Base-by-base conservation (phyloP, 1,140 invertebrate genomes). In the Anoplophora glabripennis region DNA sequence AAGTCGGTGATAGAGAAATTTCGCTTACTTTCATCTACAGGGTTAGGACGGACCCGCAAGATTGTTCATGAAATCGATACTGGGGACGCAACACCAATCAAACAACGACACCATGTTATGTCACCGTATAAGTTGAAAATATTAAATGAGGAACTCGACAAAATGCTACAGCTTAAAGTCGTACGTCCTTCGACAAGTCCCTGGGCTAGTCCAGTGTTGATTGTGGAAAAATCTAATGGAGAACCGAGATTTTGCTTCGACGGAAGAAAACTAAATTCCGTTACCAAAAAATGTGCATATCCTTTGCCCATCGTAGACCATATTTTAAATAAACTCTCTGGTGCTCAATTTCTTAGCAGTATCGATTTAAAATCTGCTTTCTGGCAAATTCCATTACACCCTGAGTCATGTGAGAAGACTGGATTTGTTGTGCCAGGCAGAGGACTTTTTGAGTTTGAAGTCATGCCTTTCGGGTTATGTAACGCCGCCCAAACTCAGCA, bases 401-500 rank as follows among this genome's bases (percentile, higher is more conserved):
- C 47, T n/a, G 14, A 18, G 9, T 67, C 67, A 12, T 48, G 53
- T 14, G 64, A 64, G 51, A 68, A 71, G 54, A 80, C 78, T 0
- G 75, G 71, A 1, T 79, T 80, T 62, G 70, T 65, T 21, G 70
- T 71, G 18, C 63, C 69, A 41, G 72, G 70, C 12, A 64, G 70
- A 45, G 72, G 71, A 7, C 59, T 74, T 8, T 78, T 64, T 56
- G 57, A 73, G 47, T 76, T 74, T 53, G 64, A 52, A 7, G 68
- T 73, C 1, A 71, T 79, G 59, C 73, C 76, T 1, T 73, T 75
- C 60, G 73, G 72, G 7, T 56, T 79, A 2, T 63, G 57, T 3
- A 78, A 77, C 59, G 63, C 65, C 8, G 68, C 74, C 0, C 68
- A 72, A 3, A 75, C 73, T 0, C 75, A 78, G 45, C 72, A 78